Evolutionary conservation across 2,113 vertebrate species (phyloP).

Genomic region (Eidolon helvum): DNA sequence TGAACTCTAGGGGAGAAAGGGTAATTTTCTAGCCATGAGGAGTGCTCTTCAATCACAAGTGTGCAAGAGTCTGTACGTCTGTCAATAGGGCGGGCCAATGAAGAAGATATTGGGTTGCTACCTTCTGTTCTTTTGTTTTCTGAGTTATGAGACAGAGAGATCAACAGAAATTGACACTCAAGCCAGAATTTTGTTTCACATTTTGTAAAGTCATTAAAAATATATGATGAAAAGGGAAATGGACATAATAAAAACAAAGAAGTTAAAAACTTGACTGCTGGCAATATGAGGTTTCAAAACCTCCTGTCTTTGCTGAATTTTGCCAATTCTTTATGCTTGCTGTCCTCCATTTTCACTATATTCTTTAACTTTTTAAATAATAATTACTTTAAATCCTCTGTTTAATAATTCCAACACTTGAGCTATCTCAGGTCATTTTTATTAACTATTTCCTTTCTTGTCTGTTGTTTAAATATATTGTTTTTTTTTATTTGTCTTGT

Average conservation of each 20-base stretch:
- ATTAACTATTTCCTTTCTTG: not conserved
- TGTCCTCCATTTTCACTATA: not conserved
- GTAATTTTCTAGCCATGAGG: not conserved
- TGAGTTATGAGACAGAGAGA: not conserved
- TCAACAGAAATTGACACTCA: not conserved
- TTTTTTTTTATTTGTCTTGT: not conserved
- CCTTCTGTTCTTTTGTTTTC: not conserved
- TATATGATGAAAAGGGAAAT: not conserved
- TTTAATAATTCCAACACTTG: not conserved
- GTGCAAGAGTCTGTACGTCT: not conserved
- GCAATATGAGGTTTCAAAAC: not conserved
- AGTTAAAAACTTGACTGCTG: not conserved
- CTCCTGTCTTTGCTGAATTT: not conserved
- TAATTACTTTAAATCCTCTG: not conserved
- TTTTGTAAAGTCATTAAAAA: not conserved
- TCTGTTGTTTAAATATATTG: not conserved
- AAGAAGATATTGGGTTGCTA: not conserved
- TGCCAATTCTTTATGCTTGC: not conserved
- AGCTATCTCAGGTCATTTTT: not conserved
- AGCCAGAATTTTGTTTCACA: not conserved
- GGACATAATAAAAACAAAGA: not conserved
- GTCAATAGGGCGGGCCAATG: not conserved
- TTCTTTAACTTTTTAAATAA: not conserved
- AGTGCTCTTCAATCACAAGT: not conserved
- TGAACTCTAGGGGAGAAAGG: not conserved